These are phyloP conservation scores for Reinhardtius hippoglossoides DNA, from an alignment of 2,113 vertebrate species.

Conservation along the genomic window DNA sequence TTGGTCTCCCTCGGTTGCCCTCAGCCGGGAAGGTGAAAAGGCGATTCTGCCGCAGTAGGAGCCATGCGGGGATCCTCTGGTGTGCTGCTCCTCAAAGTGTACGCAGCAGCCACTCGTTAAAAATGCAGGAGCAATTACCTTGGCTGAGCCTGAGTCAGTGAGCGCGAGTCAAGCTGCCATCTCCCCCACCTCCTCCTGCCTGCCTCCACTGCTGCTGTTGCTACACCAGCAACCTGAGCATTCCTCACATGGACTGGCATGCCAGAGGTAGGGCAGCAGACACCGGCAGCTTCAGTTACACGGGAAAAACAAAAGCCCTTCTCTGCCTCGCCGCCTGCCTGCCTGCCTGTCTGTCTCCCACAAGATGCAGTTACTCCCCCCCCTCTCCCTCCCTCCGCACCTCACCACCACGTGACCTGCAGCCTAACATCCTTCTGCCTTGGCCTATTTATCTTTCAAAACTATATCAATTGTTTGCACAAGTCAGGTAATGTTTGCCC, in stretches of 20 bases:
- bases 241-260: slow-evolving; percentile 44
- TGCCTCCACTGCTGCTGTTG: slow-evolving; percentile 12
- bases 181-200: slow-evolving; percentile 26
- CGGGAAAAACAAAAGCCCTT: slow-evolving; percentile 65
- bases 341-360: slow-evolving; percentile 59
- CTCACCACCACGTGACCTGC: slow-evolving; percentile 24
- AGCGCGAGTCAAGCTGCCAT: slow-evolving; percentile 47
- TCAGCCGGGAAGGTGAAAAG: slow-evolving; percentile 39
- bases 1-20: slow-evolving; percentile 19
- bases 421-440: slow-evolving; percentile 36
- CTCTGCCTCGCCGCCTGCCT: slow-evolving; percentile 42
- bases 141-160: slow-evolving; percentile 64
- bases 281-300: slow-evolving; percentile 65
- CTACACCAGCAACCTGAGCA: slow-evolving; percentile 61
- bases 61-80: slow-evolving; percentile 51
- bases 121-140: slow-evolving; percentile 80
- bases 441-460: slow-evolving; percentile 14
- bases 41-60: slow-evolving; percentile 43
- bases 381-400: not conserved
- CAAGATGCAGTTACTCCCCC: slow-evolving; percentile 39
- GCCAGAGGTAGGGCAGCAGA: slow-evolving; percentile 59
- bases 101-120: slow-evolving; percentile 73
- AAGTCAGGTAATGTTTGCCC: not conserved
- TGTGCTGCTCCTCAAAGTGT: slow-evolving; percentile 61
- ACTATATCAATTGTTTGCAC: slow-evolving; percentile 1